A percentile compares a stretch with the other conserved stretches of the same genome.
phyloP scores from a whole-genome alignment of 2,888 invertebrate genomes.

The Sarcophaga subvicina region DNA sequence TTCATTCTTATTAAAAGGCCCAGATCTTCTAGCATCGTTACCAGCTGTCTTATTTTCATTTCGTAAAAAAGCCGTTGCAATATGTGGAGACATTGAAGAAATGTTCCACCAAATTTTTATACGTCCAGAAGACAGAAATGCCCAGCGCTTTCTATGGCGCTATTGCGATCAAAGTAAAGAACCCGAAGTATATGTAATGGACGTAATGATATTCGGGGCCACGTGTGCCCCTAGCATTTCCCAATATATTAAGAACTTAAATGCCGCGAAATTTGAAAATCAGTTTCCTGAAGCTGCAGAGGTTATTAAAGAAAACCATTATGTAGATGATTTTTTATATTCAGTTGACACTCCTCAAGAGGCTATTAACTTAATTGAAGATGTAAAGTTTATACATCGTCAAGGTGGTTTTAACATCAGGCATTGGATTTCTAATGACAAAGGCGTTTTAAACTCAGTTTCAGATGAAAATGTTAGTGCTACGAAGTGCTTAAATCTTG shows the following conservation, averaged over 20 bases:
- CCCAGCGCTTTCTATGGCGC: constrained; percentile 46
- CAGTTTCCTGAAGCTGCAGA: constrained; percentile 20
- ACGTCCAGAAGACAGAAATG: constrained; percentile 24
- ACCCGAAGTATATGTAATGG: constrained; percentile 25
- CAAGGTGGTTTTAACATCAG: constrained; percentile 35
- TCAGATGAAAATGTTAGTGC: not conserved
- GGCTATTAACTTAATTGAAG: constrained; percentile 21
- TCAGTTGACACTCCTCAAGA: constrained; percentile 30
- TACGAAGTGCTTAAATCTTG: constrained; percentile 12
- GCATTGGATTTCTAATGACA: constrained; percentile 6
- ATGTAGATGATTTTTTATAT: constrained; percentile 37
- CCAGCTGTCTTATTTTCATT: constrained; percentile 31
- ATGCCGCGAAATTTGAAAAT: constrained; percentile 14
- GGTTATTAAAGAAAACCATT: constrained; percentile 28
- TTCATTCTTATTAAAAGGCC: constrained; percentile 54
- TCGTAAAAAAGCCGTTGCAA: constrained; percentile 37
- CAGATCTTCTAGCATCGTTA: constrained; percentile 46
- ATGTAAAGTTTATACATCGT: constrained; percentile 33
- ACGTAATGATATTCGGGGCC: constrained; percentile 32
- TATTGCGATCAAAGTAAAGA: constrained; percentile 11
- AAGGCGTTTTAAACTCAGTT: constrained; percentile 7
- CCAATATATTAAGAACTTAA: constrained; percentile 28
- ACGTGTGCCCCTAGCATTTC: constrained; percentile 34
- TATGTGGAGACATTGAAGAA: constrained; percentile 55
- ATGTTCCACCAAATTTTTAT: constrained; percentile 45